These are phyloP conservation scores for Cecidostiba fungosa DNA, from an alignment of 2,888 invertebrate species.

Conservation along the genomic window DNA sequence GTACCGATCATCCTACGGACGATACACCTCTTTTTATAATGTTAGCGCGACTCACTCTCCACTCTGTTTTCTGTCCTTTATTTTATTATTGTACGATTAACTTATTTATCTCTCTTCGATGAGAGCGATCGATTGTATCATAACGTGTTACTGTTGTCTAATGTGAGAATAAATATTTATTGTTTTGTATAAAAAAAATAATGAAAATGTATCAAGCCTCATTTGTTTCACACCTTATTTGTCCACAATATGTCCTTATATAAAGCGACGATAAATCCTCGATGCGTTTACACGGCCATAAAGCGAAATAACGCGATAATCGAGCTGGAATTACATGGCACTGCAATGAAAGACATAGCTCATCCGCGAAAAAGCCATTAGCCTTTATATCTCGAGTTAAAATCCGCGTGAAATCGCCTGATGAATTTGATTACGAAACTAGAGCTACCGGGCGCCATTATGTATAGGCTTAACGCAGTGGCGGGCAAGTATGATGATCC, in stretches of 20 bases:
- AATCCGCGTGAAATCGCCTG: conserved; percentile 43
- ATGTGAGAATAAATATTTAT: conserved; percentile 78
- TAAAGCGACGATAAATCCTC: neutral
- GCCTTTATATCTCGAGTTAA: conserved; percentile 30
- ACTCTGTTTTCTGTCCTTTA: conserved; percentile 27
- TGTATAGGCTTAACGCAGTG: conserved; percentile 37
- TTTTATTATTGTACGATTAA: conserved; percentile 65
- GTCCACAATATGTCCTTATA: neutral
- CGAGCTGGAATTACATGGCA: conserved; percentile 19
- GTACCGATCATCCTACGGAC: conserved; percentile 22
- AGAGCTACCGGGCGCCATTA: conserved; percentile 25
- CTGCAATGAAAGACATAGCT: neutral
- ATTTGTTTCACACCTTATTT: neutral
- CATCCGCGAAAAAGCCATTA: conserved; percentile 31
- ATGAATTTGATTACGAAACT: conserved; percentile 54
- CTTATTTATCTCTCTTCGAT: conserved; percentile 54
- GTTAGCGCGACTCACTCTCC: conserved; percentile 14
- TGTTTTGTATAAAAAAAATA: conserved; percentile 70
- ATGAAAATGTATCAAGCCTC: neutral
- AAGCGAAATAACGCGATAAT: conserved; percentile 26
- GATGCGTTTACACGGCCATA: conserved; percentile 1
- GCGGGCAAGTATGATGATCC: conserved; percentile 56
- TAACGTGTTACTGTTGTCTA: conserved; percentile 69
- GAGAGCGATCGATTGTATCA: conserved; percentile 67
- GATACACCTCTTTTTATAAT: conserved; percentile 10